Percentiles rank a stretch among this genome's conserved stretches.
Conservation (phyloP, 1,140 invertebrate genomes). For the Neodiprion virginianus region DNA sequence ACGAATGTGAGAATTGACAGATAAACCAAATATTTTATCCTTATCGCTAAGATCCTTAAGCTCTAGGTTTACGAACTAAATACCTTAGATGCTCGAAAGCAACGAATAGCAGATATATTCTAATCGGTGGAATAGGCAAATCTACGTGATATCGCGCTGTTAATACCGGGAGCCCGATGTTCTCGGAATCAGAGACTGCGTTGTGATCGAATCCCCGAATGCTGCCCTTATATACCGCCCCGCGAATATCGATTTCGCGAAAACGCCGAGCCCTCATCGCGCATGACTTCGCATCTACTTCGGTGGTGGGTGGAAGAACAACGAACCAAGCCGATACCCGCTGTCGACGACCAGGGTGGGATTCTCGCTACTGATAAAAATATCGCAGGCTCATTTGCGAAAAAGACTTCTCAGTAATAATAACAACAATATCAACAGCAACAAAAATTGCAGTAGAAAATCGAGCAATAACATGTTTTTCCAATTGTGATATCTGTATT, state of each 20-base stretch:
- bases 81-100: constrained; percentile 1
- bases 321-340: not conserved
- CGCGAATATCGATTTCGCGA: not conserved
- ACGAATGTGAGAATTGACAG: too few species aligned
- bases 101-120: not conserved
- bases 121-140: not conserved
- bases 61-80: not conserved
- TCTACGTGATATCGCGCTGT: not conserved
- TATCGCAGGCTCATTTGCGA: too few species aligned
- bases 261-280: not conserved
- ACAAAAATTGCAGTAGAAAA: too few species aligned
- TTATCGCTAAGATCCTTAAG: not conserved
- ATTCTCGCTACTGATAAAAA: not conserved
- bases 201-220: not conserved
- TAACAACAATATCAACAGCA: too few species aligned
- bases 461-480: too few species aligned
- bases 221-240: not conserved
- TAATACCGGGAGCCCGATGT: not conserved
- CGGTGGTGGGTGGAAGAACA: not conserved
- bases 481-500: too few species aligned
- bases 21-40: too few species aligned
- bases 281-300: not conserved
- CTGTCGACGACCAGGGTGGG: not conserved
- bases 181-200: not conserved
- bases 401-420: too few species aligned